Conservation (phyloP, 2,888 invertebrate species). For the Hyposoter didymator region DNA sequence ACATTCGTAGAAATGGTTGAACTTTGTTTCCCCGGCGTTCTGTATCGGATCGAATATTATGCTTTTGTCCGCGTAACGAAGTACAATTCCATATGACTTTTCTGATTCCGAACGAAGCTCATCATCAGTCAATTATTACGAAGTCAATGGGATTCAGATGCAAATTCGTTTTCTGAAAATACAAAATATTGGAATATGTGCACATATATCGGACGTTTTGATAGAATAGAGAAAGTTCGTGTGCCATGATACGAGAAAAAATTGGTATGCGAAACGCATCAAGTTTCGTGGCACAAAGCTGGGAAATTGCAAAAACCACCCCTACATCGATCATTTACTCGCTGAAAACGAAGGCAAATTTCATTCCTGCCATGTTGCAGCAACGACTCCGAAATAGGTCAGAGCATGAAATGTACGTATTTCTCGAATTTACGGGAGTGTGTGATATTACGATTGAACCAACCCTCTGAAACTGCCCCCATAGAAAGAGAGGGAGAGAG, state of each 20-base stretch:
- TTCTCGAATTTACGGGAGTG: constrained; percentile 7
- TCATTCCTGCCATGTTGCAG: not conserved
- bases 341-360: not conserved
- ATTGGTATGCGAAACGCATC: not conserved
- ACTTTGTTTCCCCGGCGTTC: too few species aligned
- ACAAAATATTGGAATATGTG: not conserved
- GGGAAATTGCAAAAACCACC: not conserved
- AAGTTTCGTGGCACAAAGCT: not conserved
- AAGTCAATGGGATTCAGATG: not conserved
- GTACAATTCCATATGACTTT: not conserved
- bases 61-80: not conserved
- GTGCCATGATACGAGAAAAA: not conserved
- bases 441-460: constrained; percentile 5
- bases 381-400: constrained; percentile 10
- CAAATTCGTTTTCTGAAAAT: not conserved
- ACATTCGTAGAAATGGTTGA: not conserved
- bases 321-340: not conserved
- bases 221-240: not conserved
- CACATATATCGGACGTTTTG: not conserved
- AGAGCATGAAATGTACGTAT: not conserved
- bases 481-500: not conserved
- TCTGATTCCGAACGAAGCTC: not conserved
- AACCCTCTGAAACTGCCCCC: not conserved
- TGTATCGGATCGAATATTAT: not conserved
- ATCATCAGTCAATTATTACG: not conserved